Evolutionary conservation across 1,140 invertebrate species (phyloP).

Genomic region (Whitmania pigra): DNA sequence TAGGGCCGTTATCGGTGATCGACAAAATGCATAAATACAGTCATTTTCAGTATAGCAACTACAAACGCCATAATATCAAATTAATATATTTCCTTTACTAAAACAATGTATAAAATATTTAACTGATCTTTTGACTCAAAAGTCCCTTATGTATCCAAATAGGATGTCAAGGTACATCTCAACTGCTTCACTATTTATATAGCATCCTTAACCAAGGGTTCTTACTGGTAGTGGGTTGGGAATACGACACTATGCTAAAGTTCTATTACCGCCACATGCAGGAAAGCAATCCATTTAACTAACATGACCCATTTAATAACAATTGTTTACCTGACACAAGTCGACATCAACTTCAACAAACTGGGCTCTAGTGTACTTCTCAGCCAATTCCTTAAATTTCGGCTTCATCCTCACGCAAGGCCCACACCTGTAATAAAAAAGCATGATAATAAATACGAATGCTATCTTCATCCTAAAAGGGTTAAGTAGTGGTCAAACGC

Average conservation of each 20-base stretch:
- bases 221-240: no score
- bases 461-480: neutral
- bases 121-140: neutral
- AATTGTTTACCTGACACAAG: conserved; percentile 32
- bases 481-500: neutral
- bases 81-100: neutral
- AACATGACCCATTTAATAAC: neutral
- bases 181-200: neutral
- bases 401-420: conserved; percentile 85
- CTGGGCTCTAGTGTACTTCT: conserved; percentile 26
- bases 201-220: neutral
- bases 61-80: neutral
- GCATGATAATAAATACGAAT: neutral
- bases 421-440: conserved; percentile 59
- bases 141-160: no score
- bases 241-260: neutral
- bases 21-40: neutral
- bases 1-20: neutral
- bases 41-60: neutral
- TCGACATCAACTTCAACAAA: conserved; percentile 57
- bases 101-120: neutral
- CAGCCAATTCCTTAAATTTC: conserved; percentile 57
- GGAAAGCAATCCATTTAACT: neutral
- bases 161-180: neutral
- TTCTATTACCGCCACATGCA: neutral